Base-by-base conservation (phyloP, 2,797 vertebrate genomes). In the Macropus fuliginosus region DNA sequence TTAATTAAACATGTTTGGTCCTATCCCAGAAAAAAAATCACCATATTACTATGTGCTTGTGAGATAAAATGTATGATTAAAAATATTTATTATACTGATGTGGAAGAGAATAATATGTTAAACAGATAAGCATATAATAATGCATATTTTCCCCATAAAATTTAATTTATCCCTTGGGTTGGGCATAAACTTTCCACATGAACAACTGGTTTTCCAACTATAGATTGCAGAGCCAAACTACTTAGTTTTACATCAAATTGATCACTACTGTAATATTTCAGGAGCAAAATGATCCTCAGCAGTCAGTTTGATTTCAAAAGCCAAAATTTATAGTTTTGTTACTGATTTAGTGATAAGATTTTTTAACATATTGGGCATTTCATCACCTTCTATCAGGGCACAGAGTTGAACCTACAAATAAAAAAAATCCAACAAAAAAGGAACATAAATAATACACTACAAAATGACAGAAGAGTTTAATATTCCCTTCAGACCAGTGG, bases 231-330 rank as follows among this genome's bases (percentile, higher is more conserved):
- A 98, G 98, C 97, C 98, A 98, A 98, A 98, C 98, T 97, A 98
- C 97, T 98, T 98, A 97, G 98, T 98, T 98, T 98, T 98, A 98
- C 97, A 98, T 98, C 98, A 98, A 98, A 98, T 98, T 99, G 98
- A 99, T 98, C 98, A 98, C 98, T 95, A 97, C 98, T 98, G 97
- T 99, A 98, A 99, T 99, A 99, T 99, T 98, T 99, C 98, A 99
- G 98, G 96, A 98, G 97, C 98, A 98, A 98, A 98, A 98, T 99
- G 98, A 98, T 98, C 98, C 98, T 98, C 97, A 98, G 97, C 98
- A 97, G 98, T 98, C 98, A 98, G 98, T 98, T 98, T 98, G 98
- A 98, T 99, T 98, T 98, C 98, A 98, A 98, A 98, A 98, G 98
- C 97, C 95, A 87, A 98, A 98, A 98, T 98, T 98, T 98, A 98